Percentiles rank a stretch among this genome's conserved stretches.
phyloP scores from a whole-genome alignment of 2,797 vertebrate genomes.

The Gallinago stenura region DNA sequence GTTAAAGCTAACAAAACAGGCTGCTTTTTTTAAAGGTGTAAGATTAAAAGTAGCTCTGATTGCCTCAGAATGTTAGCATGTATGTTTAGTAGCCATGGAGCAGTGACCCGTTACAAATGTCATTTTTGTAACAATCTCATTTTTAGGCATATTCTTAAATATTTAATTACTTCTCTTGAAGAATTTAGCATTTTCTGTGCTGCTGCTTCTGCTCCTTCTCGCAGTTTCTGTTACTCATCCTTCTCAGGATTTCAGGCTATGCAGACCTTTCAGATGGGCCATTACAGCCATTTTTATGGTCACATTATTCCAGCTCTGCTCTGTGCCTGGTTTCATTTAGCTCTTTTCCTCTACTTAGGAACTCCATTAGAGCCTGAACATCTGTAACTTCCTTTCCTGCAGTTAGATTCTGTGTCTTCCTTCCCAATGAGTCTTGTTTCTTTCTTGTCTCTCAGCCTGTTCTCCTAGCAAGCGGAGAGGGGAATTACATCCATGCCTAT shows the following conservation, averaged over 20 bases:
- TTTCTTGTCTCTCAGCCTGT: not conserved
- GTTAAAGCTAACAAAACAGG: not conserved
- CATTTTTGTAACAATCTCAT: not conserved
- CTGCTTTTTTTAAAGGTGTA: not conserved
- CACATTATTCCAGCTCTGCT: constrained; percentile 4
- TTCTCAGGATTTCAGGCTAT: not conserved
- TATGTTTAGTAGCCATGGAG: not conserved
- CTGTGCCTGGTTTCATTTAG: not conserved
- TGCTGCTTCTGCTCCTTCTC: not conserved
- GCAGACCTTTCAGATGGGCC: not conserved
- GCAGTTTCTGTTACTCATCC: not conserved
- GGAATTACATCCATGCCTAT: not conserved
- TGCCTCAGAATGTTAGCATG: not conserved
- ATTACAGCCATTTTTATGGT: constrained; percentile 9
- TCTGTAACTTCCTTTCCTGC: not conserved
- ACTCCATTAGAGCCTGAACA: not conserved
- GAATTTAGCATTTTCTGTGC: not conserved
- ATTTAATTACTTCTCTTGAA: not conserved
- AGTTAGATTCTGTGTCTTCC: not conserved
- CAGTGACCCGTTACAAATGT: not conserved
- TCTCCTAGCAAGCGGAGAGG: not conserved
- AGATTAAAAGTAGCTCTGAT: not conserved
- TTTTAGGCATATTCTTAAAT: not conserved
- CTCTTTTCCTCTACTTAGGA: constrained; percentile 3
- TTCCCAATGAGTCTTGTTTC: not conserved